Conservation (phyloP, 2,888 invertebrate species). For the Smittia sp. region DNA sequence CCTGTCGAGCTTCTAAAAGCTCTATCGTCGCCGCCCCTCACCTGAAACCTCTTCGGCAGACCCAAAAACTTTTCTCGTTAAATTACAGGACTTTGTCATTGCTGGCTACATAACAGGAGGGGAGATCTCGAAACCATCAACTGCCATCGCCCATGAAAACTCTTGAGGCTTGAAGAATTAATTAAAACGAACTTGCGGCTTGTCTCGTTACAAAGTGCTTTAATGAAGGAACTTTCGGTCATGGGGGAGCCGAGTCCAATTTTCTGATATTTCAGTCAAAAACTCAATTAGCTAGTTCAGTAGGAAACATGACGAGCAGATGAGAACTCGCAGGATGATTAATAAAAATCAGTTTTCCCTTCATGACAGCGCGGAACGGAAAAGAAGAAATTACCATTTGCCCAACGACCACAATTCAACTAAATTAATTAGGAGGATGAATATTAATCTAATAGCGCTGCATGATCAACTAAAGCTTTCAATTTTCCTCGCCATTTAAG, state of each 20-base stretch:
- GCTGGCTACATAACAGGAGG: too few species aligned
- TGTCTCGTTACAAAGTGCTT: neutral
- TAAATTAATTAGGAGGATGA: conserved; percentile 33
- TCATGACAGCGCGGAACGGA: neutral
- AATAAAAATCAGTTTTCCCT: conserved; percentile 3
- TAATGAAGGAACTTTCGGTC: neutral
- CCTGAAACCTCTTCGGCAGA: too few species aligned
- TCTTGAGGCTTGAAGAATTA: neutral
- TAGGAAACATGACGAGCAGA: neutral
- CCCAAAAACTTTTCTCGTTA: too few species aligned
- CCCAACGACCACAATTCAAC: neutral
- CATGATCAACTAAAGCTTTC: conserved; percentile 26
- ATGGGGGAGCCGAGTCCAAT: neutral
- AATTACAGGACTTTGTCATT: too few species aligned
- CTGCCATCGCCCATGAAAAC: too few species aligned
- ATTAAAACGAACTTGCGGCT: neutral
- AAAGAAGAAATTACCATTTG: neutral
- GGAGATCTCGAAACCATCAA: too few species aligned
- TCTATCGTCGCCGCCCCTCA: too few species aligned
- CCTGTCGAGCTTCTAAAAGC: too few species aligned
- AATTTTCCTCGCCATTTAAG: conserved; percentile 26
- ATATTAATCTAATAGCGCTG: conserved; percentile 28
- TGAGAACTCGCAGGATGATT: neutral
- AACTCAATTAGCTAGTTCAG: neutral
- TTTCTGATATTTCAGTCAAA: neutral